phyloP scores from a whole-genome alignment of 2,888 invertebrate species.

The Lysandra coridon region DNA sequence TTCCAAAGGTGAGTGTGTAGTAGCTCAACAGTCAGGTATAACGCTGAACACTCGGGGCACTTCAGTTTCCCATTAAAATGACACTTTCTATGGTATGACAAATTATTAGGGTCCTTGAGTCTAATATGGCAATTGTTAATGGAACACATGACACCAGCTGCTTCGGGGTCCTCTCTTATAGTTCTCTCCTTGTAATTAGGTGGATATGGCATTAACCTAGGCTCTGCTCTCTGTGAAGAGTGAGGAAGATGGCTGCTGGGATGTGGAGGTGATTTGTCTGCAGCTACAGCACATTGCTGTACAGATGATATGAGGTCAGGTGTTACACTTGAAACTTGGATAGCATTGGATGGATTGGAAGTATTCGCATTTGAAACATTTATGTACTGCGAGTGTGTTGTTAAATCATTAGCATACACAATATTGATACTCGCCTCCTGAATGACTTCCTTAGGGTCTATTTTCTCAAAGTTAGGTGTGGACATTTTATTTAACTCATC shows the following conservation, averaged over 20 bases:
- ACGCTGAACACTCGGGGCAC: constrained; percentile 85
- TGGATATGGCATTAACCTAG: constrained; percentile 38
- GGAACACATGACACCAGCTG: constrained; percentile 68
- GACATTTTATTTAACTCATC: constrained; percentile 74
- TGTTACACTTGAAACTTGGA: constrained; percentile 64
- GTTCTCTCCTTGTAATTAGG: constrained; percentile 40
- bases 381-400: constrained; percentile 63
- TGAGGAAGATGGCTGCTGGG: constrained; percentile 40
- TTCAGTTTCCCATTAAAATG: constrained; percentile 74
- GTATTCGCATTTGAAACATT: constrained; percentile 56
- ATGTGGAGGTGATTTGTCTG: constrained; percentile 47
- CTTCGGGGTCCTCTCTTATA: constrained; percentile 44
- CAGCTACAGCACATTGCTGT: constrained; percentile 48
- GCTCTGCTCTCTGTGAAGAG: constrained; percentile 49
- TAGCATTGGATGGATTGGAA: constrained; percentile 55
- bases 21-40: constrained; percentile 81
- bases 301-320: constrained; percentile 74
- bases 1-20: constrained; percentile 91
- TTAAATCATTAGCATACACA: constrained; percentile 67
- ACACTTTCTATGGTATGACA: constrained; percentile 84
- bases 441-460: constrained; percentile 74
- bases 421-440: constrained; percentile 76
- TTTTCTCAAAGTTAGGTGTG: constrained; percentile 69
- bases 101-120: constrained; percentile 79
- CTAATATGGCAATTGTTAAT: constrained; percentile 78